Evolutionary conservation across 2,888 invertebrate genomes (phyloP), one percentile per base, ranked within the genome.

Genomic region (Teinopalpus imperialis): DNA sequence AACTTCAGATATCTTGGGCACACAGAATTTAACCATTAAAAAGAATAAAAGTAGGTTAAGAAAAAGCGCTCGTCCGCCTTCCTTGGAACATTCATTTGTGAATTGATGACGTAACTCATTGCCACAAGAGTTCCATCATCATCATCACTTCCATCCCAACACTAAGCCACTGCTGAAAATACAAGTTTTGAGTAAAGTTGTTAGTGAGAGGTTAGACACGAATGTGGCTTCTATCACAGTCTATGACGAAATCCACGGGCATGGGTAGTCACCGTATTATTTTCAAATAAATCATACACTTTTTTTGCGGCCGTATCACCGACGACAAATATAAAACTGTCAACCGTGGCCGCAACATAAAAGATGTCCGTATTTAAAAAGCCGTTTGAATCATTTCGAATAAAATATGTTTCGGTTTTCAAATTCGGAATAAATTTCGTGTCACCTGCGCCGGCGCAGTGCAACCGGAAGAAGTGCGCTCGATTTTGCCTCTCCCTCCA

Each of bases 371-470:
- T 83, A 85, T 87, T 86, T 85, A 87, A 87, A 86, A 85, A 78
- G 85, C 76, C 85, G 83, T 87, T 87, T 86, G 82, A 76, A 81
- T 82, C 79, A 74, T 80, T 74, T 74, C 81, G 73, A 69, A 81
- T 86, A 77, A 86, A 81, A 85, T 87, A 85, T 83, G 73, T 77
- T 78, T 83, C 81, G 86, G 76, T 83, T 87, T 86, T 88, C 81
- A 86, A 86, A 86, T 86, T 86, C 81, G 72, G 87, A 87, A 88
- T 88, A 87, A 86, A 87, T 88, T 88, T 82, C 59, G 74, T 87
- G 87, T 88, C 87, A 88, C 87, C 87, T 88, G 87, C 87, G 78
- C 71, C 68, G 54, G 70, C 69, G 80, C 80, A 70, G 27, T 16
- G 16, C 18, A 27, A 76, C 87, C 87, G 87, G 87, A 88, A 88